phyloP scores from a whole-genome alignment of 2,113 vertebrate species.

The Prinia subflava region DNA sequence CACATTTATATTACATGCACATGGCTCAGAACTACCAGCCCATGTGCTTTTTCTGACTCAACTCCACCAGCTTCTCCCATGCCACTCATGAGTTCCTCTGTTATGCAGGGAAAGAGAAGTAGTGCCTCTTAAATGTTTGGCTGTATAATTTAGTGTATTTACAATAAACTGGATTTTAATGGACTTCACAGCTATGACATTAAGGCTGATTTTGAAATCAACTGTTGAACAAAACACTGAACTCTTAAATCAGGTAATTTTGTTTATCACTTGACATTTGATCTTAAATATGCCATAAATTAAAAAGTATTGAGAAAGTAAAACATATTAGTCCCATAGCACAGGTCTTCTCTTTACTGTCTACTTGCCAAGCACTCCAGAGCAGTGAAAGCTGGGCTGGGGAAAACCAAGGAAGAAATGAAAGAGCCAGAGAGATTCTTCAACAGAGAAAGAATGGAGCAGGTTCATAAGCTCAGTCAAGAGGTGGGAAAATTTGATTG shows the following conservation, averaged over 20 bases:
- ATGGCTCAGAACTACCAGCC: neutral
- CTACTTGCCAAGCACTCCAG: neutral
- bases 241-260: neutral
- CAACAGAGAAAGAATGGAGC: neutral
- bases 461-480: neutral
- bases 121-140: neutral
- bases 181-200: neutral
- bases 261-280: slow-evolving; percentile 15
- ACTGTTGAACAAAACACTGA: neutral
- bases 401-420: neutral
- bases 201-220: neutral
- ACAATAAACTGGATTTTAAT: slow-evolving; percentile 17
- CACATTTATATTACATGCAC: neutral
- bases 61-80: neutral
- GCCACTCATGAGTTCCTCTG: neutral
- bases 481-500: neutral
- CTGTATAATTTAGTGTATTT: slow-evolving; percentile 15
- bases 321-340: neutral
- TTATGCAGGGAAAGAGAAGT: neutral
- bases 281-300: slow-evolving; percentile 8
- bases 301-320: neutral
- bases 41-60: neutral
- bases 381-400: neutral
- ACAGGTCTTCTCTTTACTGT: neutral
- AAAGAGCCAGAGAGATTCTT: neutral